Conservation (phyloP, 2,888 invertebrate genomes). For the Alloscopus bannaensis region DNA sequence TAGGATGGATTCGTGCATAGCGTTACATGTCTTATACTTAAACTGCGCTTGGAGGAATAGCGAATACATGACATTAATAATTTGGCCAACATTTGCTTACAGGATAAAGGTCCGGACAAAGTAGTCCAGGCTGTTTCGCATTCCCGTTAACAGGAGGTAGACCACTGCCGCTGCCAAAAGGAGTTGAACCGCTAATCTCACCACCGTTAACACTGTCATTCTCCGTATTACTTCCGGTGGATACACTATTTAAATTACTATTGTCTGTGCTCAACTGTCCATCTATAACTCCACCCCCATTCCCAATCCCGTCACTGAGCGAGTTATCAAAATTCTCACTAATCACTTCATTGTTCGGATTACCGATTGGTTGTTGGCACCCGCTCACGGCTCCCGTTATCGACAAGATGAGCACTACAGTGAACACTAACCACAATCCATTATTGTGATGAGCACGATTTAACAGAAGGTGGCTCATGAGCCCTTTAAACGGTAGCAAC, state of each 20-base stretch:
- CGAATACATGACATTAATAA: background rate
- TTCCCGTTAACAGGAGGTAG: constrained; percentile 61
- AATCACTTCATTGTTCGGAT: constrained; percentile 46
- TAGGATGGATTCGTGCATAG: too few species aligned
- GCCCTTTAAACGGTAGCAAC: too few species aligned
- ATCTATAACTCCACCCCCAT: constrained; percentile 9
- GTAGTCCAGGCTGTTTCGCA: constrained; percentile 71
- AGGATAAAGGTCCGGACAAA: constrained; percentile 70
- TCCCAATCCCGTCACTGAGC: constrained; percentile 3
- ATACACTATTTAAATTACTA: constrained; percentile 49
- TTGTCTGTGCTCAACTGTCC: constrained; percentile 52
- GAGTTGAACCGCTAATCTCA: constrained; percentile 63
- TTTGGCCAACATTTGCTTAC: constrained; percentile 54
- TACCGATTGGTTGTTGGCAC: constrained; percentile 53
- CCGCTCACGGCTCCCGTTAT: constrained; percentile 24
- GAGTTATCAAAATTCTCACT: constrained; percentile 55
- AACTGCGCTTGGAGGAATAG: too few species aligned
- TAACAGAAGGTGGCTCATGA: too few species aligned
- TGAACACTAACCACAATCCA: constrained; percentile 7
- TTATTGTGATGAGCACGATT: too few species aligned
- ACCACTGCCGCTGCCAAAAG: constrained; percentile 62
- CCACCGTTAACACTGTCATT: constrained; percentile 56
- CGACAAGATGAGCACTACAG: background rate
- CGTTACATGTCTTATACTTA: too few species aligned
- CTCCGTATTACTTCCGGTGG: constrained; percentile 19